phyloP scores from a whole-genome alignment of 2,797 vertebrate species.

The Parotocinclus haroldoi region DNA sequence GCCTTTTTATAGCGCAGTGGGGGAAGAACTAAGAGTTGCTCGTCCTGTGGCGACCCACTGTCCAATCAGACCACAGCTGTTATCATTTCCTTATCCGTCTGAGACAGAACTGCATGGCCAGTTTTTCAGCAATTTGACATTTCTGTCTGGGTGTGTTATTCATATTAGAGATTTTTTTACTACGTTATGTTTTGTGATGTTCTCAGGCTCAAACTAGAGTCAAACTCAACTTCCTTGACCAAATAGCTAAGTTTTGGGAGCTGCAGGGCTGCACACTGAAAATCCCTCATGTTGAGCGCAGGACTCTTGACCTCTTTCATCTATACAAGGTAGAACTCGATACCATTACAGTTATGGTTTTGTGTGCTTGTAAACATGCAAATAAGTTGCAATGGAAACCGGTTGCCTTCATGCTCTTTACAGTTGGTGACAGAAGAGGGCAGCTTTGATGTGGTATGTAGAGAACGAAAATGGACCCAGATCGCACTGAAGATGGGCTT shows the following conservation, averaged over 20 bases:
- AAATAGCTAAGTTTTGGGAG: slow-evolving; percentile 99
- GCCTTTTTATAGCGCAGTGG: too few species aligned
- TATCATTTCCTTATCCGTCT: too few species aligned
- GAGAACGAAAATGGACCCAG: slow-evolving; percentile 93
- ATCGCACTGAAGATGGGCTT: slow-evolving; percentile 96
- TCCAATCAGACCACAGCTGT: too few species aligned
- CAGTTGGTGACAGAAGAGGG: slow-evolving; percentile 95
- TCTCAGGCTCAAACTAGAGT: slow-evolving; percentile 93
- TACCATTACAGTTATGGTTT: not conserved
- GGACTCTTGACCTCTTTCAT: slow-evolving; percentile 93
- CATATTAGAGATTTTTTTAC: too few species aligned
- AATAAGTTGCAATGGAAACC: not conserved
- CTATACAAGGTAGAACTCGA: slow-evolving; percentile 82
- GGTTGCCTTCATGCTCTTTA: not conserved
- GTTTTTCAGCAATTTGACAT: too few species aligned
- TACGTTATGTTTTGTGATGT: too few species aligned
- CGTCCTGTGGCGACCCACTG: too few species aligned
- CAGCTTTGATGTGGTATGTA: slow-evolving; percentile 91
- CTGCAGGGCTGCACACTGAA: slow-evolving; percentile 95
- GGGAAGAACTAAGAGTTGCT: too few species aligned
- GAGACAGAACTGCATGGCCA: too few species aligned
- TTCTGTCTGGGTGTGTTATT: too few species aligned
- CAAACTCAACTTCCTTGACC: slow-evolving; percentile 96
- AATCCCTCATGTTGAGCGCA: slow-evolving; percentile 96
- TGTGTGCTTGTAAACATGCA: not conserved